Conservation (phyloP, 35 echinoderm and acorn worm species). For the Lytechinus pictus region DNA sequence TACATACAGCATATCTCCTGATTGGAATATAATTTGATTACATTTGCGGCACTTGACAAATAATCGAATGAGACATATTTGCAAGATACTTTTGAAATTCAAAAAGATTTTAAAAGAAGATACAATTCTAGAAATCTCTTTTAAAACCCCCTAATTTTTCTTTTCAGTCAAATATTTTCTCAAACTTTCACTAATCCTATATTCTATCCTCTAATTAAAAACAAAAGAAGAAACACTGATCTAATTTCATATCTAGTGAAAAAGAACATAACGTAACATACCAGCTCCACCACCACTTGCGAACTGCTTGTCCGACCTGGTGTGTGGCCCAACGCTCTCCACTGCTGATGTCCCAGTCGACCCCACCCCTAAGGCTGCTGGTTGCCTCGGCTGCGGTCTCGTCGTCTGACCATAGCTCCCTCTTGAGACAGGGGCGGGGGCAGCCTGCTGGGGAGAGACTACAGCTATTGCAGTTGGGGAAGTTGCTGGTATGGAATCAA, state of each 20-base stretch:
- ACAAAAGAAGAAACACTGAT: no score
- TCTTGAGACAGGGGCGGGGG: conserved; percentile 30
- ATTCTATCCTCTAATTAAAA: no score
- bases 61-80: no score
- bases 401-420: conserved; percentile 51
- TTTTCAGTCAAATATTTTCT: no score
- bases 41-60: no score
- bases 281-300: conserved; percentile 6
- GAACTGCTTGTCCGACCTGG: conserved; percentile 65
- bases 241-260: background rate
- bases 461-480: conserved; percentile 32
- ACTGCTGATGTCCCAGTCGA: background rate
- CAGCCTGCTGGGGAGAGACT: conserved; percentile 34
- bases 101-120: no score
- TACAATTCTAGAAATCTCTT: no score
- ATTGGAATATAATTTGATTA: no score
- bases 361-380: background rate
- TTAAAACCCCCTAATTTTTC: no score
- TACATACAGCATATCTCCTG: no score
- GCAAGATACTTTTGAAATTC: no score
- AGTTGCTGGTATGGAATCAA: background rate
- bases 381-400: conserved; percentile 43
- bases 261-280: background rate
- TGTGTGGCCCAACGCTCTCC: conserved; percentile 48
- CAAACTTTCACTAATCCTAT: no score